Percentiles rank a stretch among this genome's conserved stretches.
phyloP scores from a whole-genome alignment of 2,113 vertebrate species.

The Perognathus longimembris region DNA sequence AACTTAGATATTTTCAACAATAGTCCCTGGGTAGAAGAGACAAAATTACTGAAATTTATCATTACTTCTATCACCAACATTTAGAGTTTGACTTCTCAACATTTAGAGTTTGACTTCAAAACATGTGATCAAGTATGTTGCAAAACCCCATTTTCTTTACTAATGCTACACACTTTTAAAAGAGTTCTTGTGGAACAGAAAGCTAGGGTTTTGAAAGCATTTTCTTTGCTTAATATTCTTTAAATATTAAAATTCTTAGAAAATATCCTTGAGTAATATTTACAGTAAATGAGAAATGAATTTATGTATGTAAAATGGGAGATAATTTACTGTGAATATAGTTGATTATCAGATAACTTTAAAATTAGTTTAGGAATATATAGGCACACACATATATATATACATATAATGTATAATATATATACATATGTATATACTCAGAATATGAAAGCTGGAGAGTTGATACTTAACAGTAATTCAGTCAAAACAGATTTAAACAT shows the following conservation, averaged over 20 bases:
- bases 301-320: not conserved
- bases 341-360: slow-evolving; percentile 15
- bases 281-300: not conserved
- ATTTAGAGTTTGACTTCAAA: too few species aligned
- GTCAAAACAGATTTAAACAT: not conserved
- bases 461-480: not conserved
- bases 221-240: not conserved
- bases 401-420: too few species aligned
- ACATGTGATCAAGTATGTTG: too few species aligned
- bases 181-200: not conserved
- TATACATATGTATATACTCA: not conserved
- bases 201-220: not conserved
- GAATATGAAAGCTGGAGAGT: not conserved
- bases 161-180: not conserved
- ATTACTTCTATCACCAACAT: not conserved
- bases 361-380: slow-evolving; percentile 34
- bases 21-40: not conserved
- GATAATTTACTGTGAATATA: not conserved
- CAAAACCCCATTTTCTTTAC: not conserved
- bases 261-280: not conserved
- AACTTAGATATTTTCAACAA: not conserved
- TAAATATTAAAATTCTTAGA: not conserved
- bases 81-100: too few species aligned
- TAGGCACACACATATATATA: too few species aligned
- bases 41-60: not conserved